Base-by-base conservation (phyloP, 2,797 vertebrate genomes). In the Valencia hispanica region DNA sequence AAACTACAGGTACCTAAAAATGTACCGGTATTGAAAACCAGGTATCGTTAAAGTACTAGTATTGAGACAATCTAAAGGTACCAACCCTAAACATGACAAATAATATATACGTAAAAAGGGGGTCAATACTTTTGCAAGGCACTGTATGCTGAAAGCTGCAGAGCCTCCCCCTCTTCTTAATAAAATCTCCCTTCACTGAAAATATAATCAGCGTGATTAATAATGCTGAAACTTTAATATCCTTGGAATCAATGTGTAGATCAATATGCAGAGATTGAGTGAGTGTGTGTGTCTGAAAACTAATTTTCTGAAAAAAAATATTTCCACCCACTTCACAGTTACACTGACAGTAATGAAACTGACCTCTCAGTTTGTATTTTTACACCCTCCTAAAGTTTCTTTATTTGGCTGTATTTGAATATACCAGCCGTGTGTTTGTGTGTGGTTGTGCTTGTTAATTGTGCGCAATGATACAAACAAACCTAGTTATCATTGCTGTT, bases 151-250 rank as follows among this genome's bases (percentile, higher is more conserved):
- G 32, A 10, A 78, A 80, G 70, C 82, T 77, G 74, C 69, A 74
- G 77, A 86, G 68, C n/a, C 50, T 73, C 41, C 57, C 47, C 2
- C 10, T 63, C 53, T 74, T 66, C 50, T 73, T 74, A 48, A 70
- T 90, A 78, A 85, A 84, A 77, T 82, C 59, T 84, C 72, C 76
- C 71, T 69, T 77, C 73, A 78, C 73, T 73, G 74, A 87, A 89
- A 87, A 86, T 57, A 87, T 85, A 88, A 89, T 91, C 84, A 86
- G 77, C 72, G 77, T 88, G 89, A 91, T 89, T 86, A 87, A 92
- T 89, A 88, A 79, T 75, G 61, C 57, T 1, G 14, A 45, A 66
- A 75, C 50, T 84, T 87, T 89, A 88, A 87, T 91, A 86, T 87
- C 79, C 83, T 72, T 39, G 51, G 39, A 87, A 89, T 91, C 86